A percentile compares a stretch with the other conserved stretches of the same genome.
Evolutionary conservation across 2,888 invertebrate genomes (phyloP).

Genomic region (Chouioia cunea): DNA sequence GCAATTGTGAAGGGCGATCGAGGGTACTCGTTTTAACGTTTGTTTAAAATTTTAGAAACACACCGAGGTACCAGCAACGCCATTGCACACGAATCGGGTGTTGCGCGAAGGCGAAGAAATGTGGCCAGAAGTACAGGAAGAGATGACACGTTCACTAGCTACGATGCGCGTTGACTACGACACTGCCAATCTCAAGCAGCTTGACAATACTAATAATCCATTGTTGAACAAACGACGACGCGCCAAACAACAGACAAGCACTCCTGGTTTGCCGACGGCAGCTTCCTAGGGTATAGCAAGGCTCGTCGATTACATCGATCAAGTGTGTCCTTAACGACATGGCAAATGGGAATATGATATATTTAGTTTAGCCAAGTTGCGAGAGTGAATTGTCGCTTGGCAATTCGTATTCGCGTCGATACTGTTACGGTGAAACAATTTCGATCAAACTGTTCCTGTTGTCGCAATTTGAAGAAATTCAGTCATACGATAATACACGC

Average conservation of each 20-base stretch:
- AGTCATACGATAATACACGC: too few relatives aligned
- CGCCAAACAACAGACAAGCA: constrained; percentile 52
- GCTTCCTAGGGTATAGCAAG: constrained; percentile 47
- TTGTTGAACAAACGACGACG: constrained; percentile 77
- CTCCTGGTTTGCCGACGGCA: constrained; percentile 16
- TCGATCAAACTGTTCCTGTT: too few relatives aligned
- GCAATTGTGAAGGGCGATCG: too few relatives aligned
- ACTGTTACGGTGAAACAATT: too few relatives aligned
- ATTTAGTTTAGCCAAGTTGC: too few relatives aligned
- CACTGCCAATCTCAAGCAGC: constrained; percentile 86
- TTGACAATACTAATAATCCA: constrained; percentile 94
- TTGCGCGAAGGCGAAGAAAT: constrained; percentile 91
- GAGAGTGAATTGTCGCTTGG: too few relatives aligned
- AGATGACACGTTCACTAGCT: constrained; percentile 97
- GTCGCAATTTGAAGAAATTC: too few relatives aligned
- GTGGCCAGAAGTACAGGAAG: constrained; percentile 98
- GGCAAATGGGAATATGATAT: background rate
- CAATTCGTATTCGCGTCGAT: too few relatives aligned
- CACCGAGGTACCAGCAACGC: constrained; percentile 94
- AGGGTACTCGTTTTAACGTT: too few relatives aligned
- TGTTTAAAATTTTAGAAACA: constrained; percentile 76
- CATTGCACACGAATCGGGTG: constrained; percentile 90
- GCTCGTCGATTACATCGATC: constrained; percentile 44
- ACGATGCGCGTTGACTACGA: constrained; percentile 99
- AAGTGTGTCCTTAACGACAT: constrained; percentile 38